Conservation (phyloP, 2,797 vertebrate species). For the Threskiornis aethiopicus region DNA sequence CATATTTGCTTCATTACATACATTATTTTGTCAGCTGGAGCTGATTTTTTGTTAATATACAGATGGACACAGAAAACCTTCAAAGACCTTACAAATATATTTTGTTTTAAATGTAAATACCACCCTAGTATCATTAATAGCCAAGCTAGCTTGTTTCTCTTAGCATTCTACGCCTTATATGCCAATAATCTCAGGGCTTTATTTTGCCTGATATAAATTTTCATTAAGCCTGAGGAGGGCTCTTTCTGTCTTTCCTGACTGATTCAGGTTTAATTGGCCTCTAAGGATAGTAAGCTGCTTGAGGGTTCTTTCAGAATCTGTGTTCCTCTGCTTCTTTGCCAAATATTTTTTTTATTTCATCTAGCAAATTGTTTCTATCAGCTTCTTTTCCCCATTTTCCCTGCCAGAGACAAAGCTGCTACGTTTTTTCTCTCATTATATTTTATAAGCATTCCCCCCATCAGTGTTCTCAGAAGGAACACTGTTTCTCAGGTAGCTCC, state of each 20-base stretch:
- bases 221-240: slow-evolving; percentile 24
- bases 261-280: slow-evolving; percentile 64
- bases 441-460: neutral
- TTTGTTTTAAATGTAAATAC: slow-evolving; percentile 65
- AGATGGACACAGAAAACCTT: slow-evolving; percentile 52
- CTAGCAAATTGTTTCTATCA: slow-evolving; percentile 16
- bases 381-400: neutral
- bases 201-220: slow-evolving; percentile 41
- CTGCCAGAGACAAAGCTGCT: neutral
- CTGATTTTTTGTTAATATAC: slow-evolving; percentile 32
- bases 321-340: slow-evolving; percentile 57
- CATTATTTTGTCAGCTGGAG: slow-evolving; percentile 58
- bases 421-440: neutral
- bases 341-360: slow-evolving; percentile 40
- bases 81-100: slow-evolving; percentile 46
- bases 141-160: slow-evolving; percentile 16
- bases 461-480: neutral
- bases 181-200: slow-evolving; percentile 42
- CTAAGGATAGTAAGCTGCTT: slow-evolving; percentile 54
- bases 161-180: neutral
- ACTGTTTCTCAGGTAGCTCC: neutral
- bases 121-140: slow-evolving; percentile 14
- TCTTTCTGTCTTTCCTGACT: slow-evolving; percentile 55
- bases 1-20: slow-evolving; percentile 55
- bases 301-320: slow-evolving; percentile 40